Evolutionary conservation across 1,140 invertebrate genomes (phyloP).

Genomic region (Aplysia californica): DNA sequence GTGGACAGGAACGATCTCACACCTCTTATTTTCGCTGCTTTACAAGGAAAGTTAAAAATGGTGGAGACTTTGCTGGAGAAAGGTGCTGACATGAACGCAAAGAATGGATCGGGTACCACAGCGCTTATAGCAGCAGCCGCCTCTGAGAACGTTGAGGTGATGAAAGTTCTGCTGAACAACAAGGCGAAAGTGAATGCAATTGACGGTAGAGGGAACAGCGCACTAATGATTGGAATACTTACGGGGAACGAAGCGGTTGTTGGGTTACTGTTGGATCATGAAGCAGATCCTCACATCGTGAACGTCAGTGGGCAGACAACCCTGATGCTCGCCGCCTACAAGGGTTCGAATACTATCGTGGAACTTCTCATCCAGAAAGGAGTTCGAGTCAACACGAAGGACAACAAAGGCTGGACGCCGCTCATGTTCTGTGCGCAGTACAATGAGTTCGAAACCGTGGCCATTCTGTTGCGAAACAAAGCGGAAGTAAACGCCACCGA

Average conservation of each 20-base stretch:
- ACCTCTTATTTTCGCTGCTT: constrained; percentile 6
- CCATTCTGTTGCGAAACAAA: not conserved
- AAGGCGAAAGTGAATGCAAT: constrained; percentile 68
- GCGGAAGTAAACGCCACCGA: not conserved
- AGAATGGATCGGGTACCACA: constrained; percentile 86
- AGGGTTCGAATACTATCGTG: constrained; percentile 76
- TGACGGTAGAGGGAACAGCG: constrained; percentile 9
- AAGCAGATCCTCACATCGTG: constrained; percentile 4
- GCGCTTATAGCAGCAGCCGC: constrained; percentile 92
- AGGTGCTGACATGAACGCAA: constrained; percentile 84
- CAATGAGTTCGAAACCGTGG: not conserved
- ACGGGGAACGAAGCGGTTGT: constrained; percentile 2
- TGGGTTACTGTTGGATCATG: constrained; percentile 11
- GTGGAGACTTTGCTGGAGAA: constrained; percentile 71
- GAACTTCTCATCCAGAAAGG: constrained; percentile 84
- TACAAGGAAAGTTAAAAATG: not conserved
- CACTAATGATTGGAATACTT: constrained; percentile 16
- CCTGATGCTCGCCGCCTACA: constrained; percentile 20
- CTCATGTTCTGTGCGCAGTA: constrained; percentile 26
- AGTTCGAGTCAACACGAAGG: constrained; percentile 84
- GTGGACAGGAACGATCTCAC: constrained; percentile 3
- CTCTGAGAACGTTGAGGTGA: constrained; percentile 87
- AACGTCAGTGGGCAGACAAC: constrained; percentile 19
- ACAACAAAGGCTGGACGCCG: constrained; percentile 25
- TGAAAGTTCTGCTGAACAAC: constrained; percentile 74